Base-by-base conservation (phyloP, 2,797 vertebrate genomes). In the Jordanella pulchra region DNA sequence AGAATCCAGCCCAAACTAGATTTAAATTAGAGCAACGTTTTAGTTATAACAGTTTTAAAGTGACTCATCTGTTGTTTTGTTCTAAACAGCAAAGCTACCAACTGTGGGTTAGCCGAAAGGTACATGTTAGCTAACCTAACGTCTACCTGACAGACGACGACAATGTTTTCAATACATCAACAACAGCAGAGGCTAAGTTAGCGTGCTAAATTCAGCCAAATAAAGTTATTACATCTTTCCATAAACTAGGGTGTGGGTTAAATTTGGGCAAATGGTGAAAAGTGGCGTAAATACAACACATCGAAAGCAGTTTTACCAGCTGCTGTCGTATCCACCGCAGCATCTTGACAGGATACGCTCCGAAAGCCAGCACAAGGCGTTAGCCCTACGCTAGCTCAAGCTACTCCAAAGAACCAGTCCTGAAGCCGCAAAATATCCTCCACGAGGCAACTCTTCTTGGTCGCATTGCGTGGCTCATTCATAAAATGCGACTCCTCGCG, bases 261-360 rank as follows among this genome's bases (percentile, higher is more conserved):
- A 1, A 21, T 21, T 18, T 1, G 3, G 12, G 39, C 10, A 27
- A 39, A n/a, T 55, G 23, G 15, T 17, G 9, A 1, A 25, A 4
- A 42, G 23, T 47, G 72, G 11, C 53, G 47, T 23, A 42, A 3
- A 61, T 3, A 18, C 21, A 27, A 53, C 80, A 30, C 67, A 56
- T 65, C 2, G 25, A 71, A 47, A 61, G 42, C 1, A 27, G 28
- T 70, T 65, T 82, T 95, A 98, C 97, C 97, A 99, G 95, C 96
- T 98, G 97, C 91, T 97, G 96, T 86, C 97, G 96, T 87, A 97
- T 94, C 97, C 97, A 97, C 86, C 96, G 96, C 84, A 96, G 94
- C 97, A 97, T 97, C 94, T 95, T 95, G 79, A 84, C 81, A 65
- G 75, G 80, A 87, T 72, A 44, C 56, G 76, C 50, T 68, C 63